Evolutionary conservation across 2,113 vertebrate species (phyloP), one percentile per base, ranked within the genome.

Genomic region (Empidonax alnorum): DNA sequence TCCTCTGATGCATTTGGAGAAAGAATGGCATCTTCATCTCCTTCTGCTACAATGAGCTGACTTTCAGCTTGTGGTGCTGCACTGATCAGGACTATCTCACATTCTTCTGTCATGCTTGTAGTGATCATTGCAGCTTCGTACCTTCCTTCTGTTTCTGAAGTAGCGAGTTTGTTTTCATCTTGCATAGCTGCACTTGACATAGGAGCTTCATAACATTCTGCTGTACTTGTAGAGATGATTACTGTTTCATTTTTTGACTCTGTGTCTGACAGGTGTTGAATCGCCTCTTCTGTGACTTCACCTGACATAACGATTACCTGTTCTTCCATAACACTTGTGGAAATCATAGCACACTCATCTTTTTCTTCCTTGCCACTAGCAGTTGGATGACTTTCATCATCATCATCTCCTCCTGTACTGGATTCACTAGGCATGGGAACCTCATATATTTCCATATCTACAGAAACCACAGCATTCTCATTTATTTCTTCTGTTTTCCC

Each of bases 311-410:
- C 73, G 23, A 95, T 96, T 63, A 98, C 95, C 27, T 97, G 94
- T 7, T 97, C 98, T 69, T 98, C 98, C 2, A 89, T 39, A 23
- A 98, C 96, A 89, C 98, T 98, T 79, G 98, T 98, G 30, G 98
- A 98, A 86, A 98, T 98, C 89, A 98, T 97, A 13, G 97, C 96
- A 46, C 98, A 98, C 9, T 98, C 98, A 66, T 98, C 98, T 63
- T 97, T 98, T 67, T 98, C 98, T 47, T 98, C 98, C 73, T 98
- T 98, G 90, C 95, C 13, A 4, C 96, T 96, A 17, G 97, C 97
- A 69, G 97, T 84, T 22, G 92, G 92, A 9, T 94, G 96, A 35
- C 69, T 87, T 59, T 39, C 75, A 15, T 53, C 84, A 52, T 84
- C 58, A 52, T 77, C 84, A 7, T 86, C 44, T 71, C 79, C 93